phyloP scores from a whole-genome alignment of 1,140 invertebrate species.

The Camponotus floridanus region DNA sequence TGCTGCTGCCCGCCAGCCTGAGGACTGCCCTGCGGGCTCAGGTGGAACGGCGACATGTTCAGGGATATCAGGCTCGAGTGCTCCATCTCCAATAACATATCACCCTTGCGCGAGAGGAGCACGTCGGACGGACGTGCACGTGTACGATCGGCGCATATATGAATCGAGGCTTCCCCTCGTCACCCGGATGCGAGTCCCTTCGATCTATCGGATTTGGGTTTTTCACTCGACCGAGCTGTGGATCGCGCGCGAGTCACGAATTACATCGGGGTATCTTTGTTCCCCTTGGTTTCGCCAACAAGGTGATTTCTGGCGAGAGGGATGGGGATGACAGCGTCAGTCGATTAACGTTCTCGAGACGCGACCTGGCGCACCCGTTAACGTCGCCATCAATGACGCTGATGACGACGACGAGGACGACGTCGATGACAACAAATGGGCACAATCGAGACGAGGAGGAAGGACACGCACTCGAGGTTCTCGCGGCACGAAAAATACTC shows the following conservation, averaged over 20 bases:
- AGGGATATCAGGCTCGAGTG: constrained; percentile 93
- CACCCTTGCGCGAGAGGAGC: constrained; percentile 85
- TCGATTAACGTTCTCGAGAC: not conserved
- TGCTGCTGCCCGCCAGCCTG: constrained; percentile 80
- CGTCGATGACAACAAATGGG: not conserved
- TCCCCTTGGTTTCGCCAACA: not conserved
- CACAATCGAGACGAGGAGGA: not conserved
- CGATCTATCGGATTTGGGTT: no score
- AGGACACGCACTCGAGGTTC: constrained; percentile 46
- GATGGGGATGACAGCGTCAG: not conserved
- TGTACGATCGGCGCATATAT: constrained; percentile 75
- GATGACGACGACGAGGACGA: constrained; percentile 17
- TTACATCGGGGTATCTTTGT: not conserved
- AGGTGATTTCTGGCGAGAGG: not conserved
- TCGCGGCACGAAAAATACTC: constrained; percentile 61
- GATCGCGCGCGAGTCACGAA: not conserved
- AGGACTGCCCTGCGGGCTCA: constrained; percentile 89
- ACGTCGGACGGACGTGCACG: constrained; percentile 69
- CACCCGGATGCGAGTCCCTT: no score
- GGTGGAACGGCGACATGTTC: constrained; percentile 93
- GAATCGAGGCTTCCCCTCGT: not conserved
- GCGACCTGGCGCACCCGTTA: constrained; percentile 19
- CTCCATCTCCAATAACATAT: constrained; percentile 94
- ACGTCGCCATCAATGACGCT: constrained; percentile 11
- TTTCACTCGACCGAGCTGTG: not conserved